A percentile compares a stretch with the other conserved stretches of the same genome.
Evolutionary conservation across 2,888 invertebrate genomes (phyloP).

Genomic region (Polyommatus icarus): DNA sequence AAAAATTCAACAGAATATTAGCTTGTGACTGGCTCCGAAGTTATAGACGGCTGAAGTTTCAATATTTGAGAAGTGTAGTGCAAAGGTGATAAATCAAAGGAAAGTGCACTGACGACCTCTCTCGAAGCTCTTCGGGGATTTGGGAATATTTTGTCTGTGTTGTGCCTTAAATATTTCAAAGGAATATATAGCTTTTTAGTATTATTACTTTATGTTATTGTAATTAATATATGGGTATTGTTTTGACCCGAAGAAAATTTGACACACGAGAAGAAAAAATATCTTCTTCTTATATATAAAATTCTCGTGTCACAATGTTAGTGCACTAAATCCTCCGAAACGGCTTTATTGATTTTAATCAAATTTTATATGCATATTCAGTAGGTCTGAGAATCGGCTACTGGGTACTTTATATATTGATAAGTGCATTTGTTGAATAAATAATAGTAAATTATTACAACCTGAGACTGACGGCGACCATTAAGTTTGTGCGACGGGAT

Average conservation of each 20-base stretch:
- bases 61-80: conserved; percentile 24
- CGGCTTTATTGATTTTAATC: too few relatives aligned
- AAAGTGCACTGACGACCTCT: conserved; percentile 30
- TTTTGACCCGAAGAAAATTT: neutral
- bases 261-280: too few relatives aligned
- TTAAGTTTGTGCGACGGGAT: too few relatives aligned
- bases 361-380: too few relatives aligned
- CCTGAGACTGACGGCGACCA: too few relatives aligned
- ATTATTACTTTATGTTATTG: neutral
- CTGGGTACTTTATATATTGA: too few relatives aligned
- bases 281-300: too few relatives aligned
- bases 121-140: conserved; percentile 26
- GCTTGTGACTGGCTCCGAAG: neutral
- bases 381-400: too few relatives aligned
- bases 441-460: too few relatives aligned
- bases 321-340: too few relatives aligned
- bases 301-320: too few relatives aligned
- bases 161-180: conserved; percentile 15
- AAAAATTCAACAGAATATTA: neutral
- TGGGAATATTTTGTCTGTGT: conserved; percentile 5
- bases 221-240: neutral
- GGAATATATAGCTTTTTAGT: neutral
- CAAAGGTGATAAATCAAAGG: conserved; percentile 52
- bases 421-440: too few relatives aligned
- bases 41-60: neutral